phyloP scores from a whole-genome alignment of 1,140 invertebrate species.

The Drosophila miranda region DNA sequence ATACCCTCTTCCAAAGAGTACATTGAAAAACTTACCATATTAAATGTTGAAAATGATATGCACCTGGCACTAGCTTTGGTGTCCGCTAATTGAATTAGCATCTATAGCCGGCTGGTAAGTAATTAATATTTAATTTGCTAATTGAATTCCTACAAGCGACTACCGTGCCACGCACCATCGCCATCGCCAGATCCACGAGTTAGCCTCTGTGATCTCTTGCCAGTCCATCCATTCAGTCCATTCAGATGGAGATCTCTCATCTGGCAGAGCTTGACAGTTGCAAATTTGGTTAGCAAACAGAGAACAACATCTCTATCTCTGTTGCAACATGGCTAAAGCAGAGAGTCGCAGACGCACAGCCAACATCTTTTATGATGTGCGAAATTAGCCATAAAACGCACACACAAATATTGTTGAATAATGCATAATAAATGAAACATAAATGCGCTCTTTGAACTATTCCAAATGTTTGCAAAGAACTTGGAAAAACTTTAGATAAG shows the following conservation, averaged over 20 bases:
- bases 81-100: conserved; percentile 66
- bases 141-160: conserved; percentile 62
- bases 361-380: conserved; percentile 66
- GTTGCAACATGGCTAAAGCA: conserved; percentile 36
- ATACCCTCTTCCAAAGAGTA: conserved; percentile 1
- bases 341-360: not conserved
- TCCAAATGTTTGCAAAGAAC: not conserved
- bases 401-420: not conserved
- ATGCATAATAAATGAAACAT: conserved; percentile 9
- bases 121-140: conserved; percentile 70
- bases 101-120: conserved; percentile 41
- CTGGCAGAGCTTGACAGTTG: conserved; percentile 53
- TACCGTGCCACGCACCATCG: conserved; percentile 55
- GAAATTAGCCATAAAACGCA: conserved; percentile 67
- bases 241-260: conserved; percentile 8
- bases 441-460: not conserved
- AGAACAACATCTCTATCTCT: conserved; percentile 22
- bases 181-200: conserved; percentile 35
- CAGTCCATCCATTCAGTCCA: conserved; percentile 24
- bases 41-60: conserved; percentile 17
- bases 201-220: conserved; percentile 55
- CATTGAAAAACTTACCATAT: conserved; percentile 5
- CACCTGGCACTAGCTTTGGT: conserved; percentile 15
- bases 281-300: conserved; percentile 55
- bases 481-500: no score